Percentiles rank a stretch among this genome's conserved stretches.
Conservation (phyloP, 2,113 vertebrate genomes). For the Oceanites oceanicus region DNA sequence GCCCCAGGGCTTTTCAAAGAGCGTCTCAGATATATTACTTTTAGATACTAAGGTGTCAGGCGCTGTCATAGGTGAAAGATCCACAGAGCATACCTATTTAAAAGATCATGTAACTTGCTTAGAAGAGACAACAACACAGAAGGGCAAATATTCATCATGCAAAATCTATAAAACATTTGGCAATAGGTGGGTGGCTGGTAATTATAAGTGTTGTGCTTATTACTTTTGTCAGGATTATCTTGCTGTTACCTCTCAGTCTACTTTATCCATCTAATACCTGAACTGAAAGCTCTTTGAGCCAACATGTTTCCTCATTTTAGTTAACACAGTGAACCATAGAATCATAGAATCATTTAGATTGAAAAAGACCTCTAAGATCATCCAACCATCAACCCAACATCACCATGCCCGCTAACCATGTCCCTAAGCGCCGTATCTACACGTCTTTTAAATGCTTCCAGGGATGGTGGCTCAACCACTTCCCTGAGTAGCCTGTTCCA, state of each 20-base stretch:
- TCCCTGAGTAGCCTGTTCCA: no score
- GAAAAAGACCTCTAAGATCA: no score
- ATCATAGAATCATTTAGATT: no score
- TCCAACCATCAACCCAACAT: no score
- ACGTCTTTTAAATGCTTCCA: no score
- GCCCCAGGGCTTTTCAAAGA: not conserved
- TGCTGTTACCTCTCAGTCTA: not conserved
- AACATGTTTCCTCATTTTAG: not conserved
- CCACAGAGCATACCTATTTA: not conserved
- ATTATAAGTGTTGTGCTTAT: not conserved
- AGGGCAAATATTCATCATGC: not conserved
- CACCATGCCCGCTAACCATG: no score
- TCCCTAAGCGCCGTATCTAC: no score
- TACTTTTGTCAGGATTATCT: not conserved
- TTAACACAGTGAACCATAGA: not conserved
- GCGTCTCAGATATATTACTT: not conserved
- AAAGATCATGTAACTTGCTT: not conserved
- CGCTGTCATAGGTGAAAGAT: not conserved
- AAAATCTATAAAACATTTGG: not conserved
- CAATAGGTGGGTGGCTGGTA: not conserved
- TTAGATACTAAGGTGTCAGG: not conserved
- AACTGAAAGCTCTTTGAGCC: not conserved
- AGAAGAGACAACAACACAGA: not conserved
- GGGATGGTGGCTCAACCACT: no score
- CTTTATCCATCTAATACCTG: not conserved